Base-by-base conservation (phyloP, 2,113 vertebrate species). In the Trematocara unimaculatum region DNA sequence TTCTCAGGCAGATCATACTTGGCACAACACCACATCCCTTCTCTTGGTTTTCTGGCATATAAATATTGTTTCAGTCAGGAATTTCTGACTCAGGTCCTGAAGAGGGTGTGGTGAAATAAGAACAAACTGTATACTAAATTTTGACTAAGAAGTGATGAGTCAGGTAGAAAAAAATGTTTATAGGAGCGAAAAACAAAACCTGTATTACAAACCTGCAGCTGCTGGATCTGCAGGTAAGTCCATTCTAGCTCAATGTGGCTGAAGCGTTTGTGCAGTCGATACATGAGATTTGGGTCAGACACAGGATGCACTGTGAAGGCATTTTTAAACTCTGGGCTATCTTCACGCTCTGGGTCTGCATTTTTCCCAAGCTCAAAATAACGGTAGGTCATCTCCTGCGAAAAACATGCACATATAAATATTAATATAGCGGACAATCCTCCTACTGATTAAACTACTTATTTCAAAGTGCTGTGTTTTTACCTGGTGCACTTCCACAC, bases 281-380 rank as follows among this genome's bases (percentile, higher is more conserved):
- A 99, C 98, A 99, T 99, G 85, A 99, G 96, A 5, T 95, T 96
- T 2, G 97, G 89, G 6, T 99, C 98, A 0, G 97, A 96, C n/a
- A 99, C 97, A 0, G 98, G 98, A 85, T 99, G 97, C 42, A 99
- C 98, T 0, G 98, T 95, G 49, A 98, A 96, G 72, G 98, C 97
- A 2, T 95, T 96, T 82, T 96, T 97, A 88, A 99, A 98, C 49
- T 95, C 95, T 0, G 88, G n/a, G 23, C 97, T 96, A 51, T 98
- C 97, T 81, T 99, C 97, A 3, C 97, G 97, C 93, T 99, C 98
- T 0, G 96, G 97, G 88, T 99, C 97, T 2, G 96, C 96, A 15
- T 99, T 99, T 95, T 99, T 98, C 72, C 97, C 97, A 29, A 99
- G 91, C 93, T 98, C 98, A 6, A 98, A 98, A 45, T 98, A 98